Percentiles rank a stretch among this genome's conserved stretches.
Evolutionary conservation across 1,140 invertebrate species (phyloP).

Genomic region (Chelonus insularis): DNA sequence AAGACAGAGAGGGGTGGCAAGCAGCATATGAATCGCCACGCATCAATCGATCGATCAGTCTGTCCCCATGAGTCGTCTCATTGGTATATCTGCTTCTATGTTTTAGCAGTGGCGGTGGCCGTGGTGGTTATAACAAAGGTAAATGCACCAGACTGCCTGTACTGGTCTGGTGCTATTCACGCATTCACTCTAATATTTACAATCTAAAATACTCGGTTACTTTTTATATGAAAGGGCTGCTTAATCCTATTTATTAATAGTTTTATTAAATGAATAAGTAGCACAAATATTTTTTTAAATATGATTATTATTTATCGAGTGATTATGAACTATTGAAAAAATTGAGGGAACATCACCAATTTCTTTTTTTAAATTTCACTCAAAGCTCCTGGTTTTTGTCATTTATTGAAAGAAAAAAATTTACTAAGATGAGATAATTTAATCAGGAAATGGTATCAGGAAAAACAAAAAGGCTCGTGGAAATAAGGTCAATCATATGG

Average conservation of each 20-base stretch:
- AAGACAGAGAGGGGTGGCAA: slow-evolving; percentile 62
- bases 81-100: slow-evolving; percentile 71
- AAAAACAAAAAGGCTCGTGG: too few species aligned
- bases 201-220: slow-evolving; percentile 58
- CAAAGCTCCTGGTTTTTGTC: too few species aligned
- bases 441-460: too few species aligned
- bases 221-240: slow-evolving; percentile 60
- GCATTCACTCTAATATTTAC: slow-evolving; percentile 68
- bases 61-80: slow-evolving; percentile 63
- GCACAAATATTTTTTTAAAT: not conserved
- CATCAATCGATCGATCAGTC: slow-evolving; percentile 69
- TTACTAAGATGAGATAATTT: too few species aligned
- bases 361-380: too few species aligned
- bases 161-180: slow-evolving; percentile 68
- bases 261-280: not conserved
- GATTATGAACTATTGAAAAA: too few species aligned
- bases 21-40: slow-evolving; percentile 66
- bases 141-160: slow-evolving; percentile 73
- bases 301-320: too few species aligned
- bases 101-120: slow-evolving; percentile 82
- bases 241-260: slow-evolving; percentile 22
- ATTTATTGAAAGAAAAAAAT: too few species aligned
- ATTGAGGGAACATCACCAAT: too few species aligned
- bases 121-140: slow-evolving; percentile 87
- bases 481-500: too few species aligned